Percentiles rank a stretch among this genome's conserved stretches.
Evolutionary conservation across 2,797 vertebrate species (phyloP).

Genomic region (Selene dorsalis): DNA sequence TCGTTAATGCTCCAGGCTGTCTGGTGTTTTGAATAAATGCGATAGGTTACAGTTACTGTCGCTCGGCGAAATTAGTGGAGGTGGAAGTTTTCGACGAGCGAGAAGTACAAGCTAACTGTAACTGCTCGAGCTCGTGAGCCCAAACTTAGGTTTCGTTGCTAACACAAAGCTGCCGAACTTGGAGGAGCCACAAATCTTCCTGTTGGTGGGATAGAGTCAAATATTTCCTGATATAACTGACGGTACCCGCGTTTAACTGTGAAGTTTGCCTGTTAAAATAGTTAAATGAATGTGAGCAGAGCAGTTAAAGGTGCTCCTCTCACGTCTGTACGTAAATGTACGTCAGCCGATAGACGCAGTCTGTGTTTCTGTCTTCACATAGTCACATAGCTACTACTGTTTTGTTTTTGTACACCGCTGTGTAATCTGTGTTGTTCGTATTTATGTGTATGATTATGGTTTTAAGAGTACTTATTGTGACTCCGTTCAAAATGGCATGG

Average conservation of each 20-base stretch:
- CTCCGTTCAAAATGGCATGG: no score
- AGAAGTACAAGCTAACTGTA: not conserved
- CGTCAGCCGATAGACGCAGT: no score
- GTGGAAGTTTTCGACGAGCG: not conserved
- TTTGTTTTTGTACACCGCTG: no score
- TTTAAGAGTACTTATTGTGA: no score
- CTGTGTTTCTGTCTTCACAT: no score
- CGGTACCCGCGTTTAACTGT: not conserved
- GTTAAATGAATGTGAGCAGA: not conserved
- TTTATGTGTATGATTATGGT: no score
- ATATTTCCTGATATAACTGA: not conserved
- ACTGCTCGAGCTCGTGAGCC: not conserved
- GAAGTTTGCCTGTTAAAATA: not conserved
- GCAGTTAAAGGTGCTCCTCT: no score
- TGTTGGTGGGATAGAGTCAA: not conserved
- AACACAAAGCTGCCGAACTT: slow-evolving; percentile 19
- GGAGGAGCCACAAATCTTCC: not conserved
- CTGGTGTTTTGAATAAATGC: not conserved
- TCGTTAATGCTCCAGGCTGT: accelerated
- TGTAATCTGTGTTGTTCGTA: no score
- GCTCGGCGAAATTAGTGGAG: not conserved
- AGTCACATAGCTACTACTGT: no score
- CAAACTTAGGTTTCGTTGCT: slow-evolving; percentile 28
- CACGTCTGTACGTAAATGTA: no score
- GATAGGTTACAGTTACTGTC: not conserved